Evolutionary conservation across 1,140 invertebrate genomes (phyloP).

Genomic region (Drosophila suzukii): DNA sequence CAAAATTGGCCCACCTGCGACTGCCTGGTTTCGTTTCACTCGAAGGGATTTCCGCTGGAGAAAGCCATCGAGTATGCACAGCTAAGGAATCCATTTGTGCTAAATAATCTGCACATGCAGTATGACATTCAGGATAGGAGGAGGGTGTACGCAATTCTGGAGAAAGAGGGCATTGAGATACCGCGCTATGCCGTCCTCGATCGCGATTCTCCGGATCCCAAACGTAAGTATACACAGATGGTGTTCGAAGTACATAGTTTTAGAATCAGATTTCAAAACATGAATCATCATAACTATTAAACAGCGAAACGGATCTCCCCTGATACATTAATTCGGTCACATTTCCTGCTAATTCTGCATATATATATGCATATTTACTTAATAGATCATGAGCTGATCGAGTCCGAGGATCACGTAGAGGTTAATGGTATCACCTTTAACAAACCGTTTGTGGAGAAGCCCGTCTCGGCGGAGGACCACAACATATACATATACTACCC

Average conservation of each 20-base stretch:
- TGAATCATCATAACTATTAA: not conserved
- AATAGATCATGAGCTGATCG: constrained; percentile 95
- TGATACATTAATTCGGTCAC: constrained; percentile 26
- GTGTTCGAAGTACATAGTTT: too few relatives aligned
- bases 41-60: constrained; percentile 98
- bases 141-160: constrained; percentile 97
- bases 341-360: not conserved
- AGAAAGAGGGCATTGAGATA: constrained; percentile 98
- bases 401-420: constrained; percentile 99
- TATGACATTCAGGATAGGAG: constrained; percentile 98
- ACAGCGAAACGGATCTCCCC: too few relatives aligned
- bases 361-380: constrained; percentile 40
- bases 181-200: constrained; percentile 98
- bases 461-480: constrained; percentile 97
- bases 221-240: constrained; percentile 87
- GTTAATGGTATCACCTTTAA: constrained; percentile 98
- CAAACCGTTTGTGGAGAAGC: constrained; percentile 98
- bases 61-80: constrained; percentile 99
- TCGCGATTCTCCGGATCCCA: constrained; percentile 95
- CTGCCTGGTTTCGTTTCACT: constrained; percentile 99
- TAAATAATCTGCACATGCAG: constrained; percentile 99
- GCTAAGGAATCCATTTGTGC: constrained; percentile 97
- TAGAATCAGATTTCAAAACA: too few relatives aligned
- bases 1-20: constrained; percentile 99
- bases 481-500: constrained; percentile 99